Conservation (phyloP, 2,113 vertebrate genomes). For the Rhipidura dahli region DNA sequence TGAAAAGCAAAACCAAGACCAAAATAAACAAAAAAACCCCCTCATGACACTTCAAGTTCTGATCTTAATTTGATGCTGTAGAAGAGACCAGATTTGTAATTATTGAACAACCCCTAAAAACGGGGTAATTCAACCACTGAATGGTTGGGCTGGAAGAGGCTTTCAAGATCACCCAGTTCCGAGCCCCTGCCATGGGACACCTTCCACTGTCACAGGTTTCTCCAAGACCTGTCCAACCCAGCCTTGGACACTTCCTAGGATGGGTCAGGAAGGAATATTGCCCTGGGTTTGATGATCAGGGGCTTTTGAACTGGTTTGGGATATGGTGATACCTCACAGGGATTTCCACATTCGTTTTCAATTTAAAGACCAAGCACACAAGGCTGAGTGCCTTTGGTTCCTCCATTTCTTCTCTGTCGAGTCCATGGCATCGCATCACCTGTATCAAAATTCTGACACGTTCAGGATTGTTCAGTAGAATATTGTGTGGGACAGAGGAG, state of each 20-base stretch:
- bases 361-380: neutral
- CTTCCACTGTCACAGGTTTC: neutral
- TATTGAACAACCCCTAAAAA: neutral
- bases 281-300: neutral
- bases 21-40: neutral
- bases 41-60: neutral
- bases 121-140: neutral
- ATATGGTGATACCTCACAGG: neutral
- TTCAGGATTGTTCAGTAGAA: neutral
- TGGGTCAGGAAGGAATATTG: neutral
- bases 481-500: neutral
- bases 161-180: neutral
- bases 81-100: neutral
- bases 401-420: neutral
- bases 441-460: neutral
- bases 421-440: neutral
- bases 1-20: no score
- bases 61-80: neutral
- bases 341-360: neutral
- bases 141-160: neutral
- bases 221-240: neutral
- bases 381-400: neutral
- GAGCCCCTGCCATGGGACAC: neutral
- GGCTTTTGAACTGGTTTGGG: neutral
- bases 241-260: neutral